Evolutionary conservation across 2,113 vertebrate genomes (phyloP).

Genomic region (Pluvianellus socialis): DNA sequence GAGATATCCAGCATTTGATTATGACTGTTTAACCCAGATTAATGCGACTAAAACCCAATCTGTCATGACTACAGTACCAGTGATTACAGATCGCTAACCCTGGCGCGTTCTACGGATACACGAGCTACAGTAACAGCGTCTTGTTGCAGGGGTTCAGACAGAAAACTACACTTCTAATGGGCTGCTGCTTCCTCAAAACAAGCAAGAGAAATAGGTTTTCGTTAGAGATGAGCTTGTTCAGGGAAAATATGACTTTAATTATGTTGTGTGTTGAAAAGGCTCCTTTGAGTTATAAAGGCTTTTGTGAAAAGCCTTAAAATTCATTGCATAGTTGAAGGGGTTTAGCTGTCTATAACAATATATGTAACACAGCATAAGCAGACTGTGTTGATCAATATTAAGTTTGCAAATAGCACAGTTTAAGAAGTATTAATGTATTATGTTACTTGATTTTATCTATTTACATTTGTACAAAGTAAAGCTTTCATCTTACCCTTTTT

Average conservation of each 20-base stretch:
- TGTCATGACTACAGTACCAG: not conserved
- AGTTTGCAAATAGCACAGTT: constrained; percentile 87
- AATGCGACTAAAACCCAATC: not conserved
- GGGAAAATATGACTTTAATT: constrained; percentile 89
- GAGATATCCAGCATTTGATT: constrained; percentile 28
- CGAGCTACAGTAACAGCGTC: not conserved
- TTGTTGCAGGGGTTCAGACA: not conserved
- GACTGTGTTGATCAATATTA: constrained; percentile 76
- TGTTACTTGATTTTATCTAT: constrained; percentile 86
- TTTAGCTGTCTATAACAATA: constrained; percentile 86
- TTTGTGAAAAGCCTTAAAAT: constrained; percentile 83
- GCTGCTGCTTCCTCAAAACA: constrained; percentile 30
- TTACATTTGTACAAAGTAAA: constrained; percentile 98
- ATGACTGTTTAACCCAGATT: constrained; percentile 20
- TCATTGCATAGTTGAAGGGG: constrained; percentile 99
- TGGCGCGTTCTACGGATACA: not conserved
- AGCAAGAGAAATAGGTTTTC: constrained; percentile 56
- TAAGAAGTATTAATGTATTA: constrained; percentile 85
- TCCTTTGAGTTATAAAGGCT: constrained; percentile 83
- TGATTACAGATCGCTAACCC: not conserved
- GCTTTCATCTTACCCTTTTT: constrained; percentile 97
- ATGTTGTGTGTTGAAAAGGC: constrained; percentile 81
- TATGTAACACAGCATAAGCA: constrained; percentile 73
- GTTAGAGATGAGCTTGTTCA: constrained; percentile 72
- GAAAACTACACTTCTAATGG: not conserved